A percentile compares a stretch with the other conserved stretches of the same genome.
phyloP scores from a whole-genome alignment of 2,888 invertebrate genomes.

The Papilio elwesi region DNA sequence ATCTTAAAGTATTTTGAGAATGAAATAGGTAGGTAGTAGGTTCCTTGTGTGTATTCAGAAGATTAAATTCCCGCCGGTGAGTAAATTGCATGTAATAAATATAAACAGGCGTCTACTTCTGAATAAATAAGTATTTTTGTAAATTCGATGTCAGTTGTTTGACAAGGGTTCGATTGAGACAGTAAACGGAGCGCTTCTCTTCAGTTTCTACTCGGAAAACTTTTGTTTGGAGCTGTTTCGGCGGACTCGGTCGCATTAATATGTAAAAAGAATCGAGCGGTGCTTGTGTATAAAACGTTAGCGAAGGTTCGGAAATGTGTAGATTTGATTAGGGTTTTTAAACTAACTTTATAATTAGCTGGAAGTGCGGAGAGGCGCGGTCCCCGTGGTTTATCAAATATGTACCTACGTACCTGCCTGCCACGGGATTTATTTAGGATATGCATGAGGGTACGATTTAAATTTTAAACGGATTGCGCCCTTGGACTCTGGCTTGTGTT shows the following conservation, averaged over 20 bases:
- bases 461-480: slow-evolving; percentile 84
- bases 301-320: slow-evolving; percentile 31
- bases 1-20: not conserved
- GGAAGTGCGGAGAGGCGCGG: slow-evolving; percentile 67
- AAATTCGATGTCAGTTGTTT: slow-evolving; percentile 42
- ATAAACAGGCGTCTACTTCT: slow-evolving; percentile 41
- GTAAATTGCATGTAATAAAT: slow-evolving; percentile 41
- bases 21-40: not conserved
- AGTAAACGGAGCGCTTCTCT: slow-evolving; percentile 40
- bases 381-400: slow-evolving; percentile 80
- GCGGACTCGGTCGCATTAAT: slow-evolving; percentile 36
- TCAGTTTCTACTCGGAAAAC: slow-evolving; percentile 38
- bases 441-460: slow-evolving; percentile 84
- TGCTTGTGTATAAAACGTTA: slow-evolving; percentile 21
- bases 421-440: slow-evolving; percentile 82
- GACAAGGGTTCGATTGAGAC: slow-evolving; percentile 42
- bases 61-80: slow-evolving; percentile 37
- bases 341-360: slow-evolving; percentile 76
- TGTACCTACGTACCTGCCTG: slow-evolving; percentile 78
- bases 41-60: slow-evolving; percentile 30
- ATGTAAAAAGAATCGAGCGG: slow-evolving; percentile 36
- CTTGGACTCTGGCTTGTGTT: slow-evolving; percentile 79
- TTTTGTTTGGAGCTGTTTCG: slow-evolving; percentile 38
- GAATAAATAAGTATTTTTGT: slow-evolving; percentile 42
- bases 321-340: slow-evolving; percentile 61